phyloP scores from a whole-genome alignment of 2,888 invertebrate genomes.

The Heliconius ethilla region DNA sequence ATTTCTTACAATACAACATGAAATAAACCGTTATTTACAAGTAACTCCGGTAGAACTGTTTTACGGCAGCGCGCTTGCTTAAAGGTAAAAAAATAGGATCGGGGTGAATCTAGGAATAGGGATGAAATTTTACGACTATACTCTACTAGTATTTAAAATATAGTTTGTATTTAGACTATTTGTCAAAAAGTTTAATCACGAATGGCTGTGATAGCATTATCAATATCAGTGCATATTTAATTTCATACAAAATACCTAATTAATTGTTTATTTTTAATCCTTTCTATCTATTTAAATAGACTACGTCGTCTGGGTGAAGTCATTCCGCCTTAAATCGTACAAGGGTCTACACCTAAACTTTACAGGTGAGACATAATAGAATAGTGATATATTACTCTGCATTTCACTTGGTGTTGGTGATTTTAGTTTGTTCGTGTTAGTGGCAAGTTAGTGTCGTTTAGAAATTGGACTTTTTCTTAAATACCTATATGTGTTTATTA shows the following conservation, averaged over 20 bases:
- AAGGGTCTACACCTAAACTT: constrained; percentile 7
- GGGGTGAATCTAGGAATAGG: too few species aligned
- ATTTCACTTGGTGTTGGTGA: not conserved
- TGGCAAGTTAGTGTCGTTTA: not conserved
- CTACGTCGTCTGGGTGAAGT: not conserved
- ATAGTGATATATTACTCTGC: not conserved
- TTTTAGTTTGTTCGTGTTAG: not conserved
- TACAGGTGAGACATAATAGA: not conserved
- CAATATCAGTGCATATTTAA: not conserved
- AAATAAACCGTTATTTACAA: too few species aligned
- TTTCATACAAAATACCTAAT: not conserved
- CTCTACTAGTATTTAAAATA: not conserved
- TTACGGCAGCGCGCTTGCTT: too few species aligned
- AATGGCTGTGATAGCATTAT: not conserved
- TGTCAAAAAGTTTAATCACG: not conserved
- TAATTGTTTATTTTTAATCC: not conserved
- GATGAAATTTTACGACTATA: too few species aligned
- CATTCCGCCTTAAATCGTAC: not conserved
- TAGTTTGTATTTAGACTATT: not conserved
- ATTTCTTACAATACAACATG: too few species aligned
- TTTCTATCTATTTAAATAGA: constrained; percentile 4
- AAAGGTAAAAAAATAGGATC: too few species aligned
- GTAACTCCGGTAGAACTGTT: too few species aligned
- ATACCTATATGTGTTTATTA: not conserved
- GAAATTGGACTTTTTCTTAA: not conserved